These are phyloP conservation scores for Sinocyclocheilus grahami DNA, from an alignment of 2,113 vertebrate species.

Conservation along the genomic window DNA sequence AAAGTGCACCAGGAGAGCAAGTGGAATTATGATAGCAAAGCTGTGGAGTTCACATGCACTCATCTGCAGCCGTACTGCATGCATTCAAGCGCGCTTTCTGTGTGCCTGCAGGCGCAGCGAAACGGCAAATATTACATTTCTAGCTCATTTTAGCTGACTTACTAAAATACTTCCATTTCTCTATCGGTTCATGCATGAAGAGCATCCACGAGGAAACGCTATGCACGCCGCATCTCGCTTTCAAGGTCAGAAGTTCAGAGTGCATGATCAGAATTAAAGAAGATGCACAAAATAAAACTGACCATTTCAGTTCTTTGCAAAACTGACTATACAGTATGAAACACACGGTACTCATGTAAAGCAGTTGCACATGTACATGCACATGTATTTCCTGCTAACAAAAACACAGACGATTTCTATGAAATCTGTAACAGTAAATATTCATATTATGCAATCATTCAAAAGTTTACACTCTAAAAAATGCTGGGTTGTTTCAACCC, in stretches of 20 bases:
- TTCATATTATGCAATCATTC: not conserved
- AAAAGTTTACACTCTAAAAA: not conserved
- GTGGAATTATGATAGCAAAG: conserved; percentile 18
- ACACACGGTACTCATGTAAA: not conserved
- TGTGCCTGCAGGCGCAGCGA: not conserved
- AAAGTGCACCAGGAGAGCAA: not conserved
- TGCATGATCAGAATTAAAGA: not conserved
- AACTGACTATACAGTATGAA: not conserved
- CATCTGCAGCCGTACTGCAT: not conserved
- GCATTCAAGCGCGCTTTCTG: not conserved
- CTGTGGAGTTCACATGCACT: conserved; percentile 7
- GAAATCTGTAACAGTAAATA: not conserved
- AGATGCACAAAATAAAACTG: not conserved
- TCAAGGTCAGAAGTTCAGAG: not conserved
- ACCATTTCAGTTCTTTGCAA: not conserved
- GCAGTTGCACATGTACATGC: not conserved
- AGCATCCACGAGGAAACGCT: not conserved
- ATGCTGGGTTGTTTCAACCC: too few species aligned
- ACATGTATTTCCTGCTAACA: not conserved
- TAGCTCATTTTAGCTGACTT: not conserved
- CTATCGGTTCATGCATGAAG: not conserved
- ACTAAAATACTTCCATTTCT: conserved; percentile 14
- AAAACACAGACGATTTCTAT: not conserved
- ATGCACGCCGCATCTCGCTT: not conserved
- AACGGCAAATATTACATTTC: conserved; percentile 27